Percentiles rank a stretch among this genome's conserved stretches.
Conservation (phyloP, 2,888 invertebrate genomes). For the Leucoma salicis region DNA sequence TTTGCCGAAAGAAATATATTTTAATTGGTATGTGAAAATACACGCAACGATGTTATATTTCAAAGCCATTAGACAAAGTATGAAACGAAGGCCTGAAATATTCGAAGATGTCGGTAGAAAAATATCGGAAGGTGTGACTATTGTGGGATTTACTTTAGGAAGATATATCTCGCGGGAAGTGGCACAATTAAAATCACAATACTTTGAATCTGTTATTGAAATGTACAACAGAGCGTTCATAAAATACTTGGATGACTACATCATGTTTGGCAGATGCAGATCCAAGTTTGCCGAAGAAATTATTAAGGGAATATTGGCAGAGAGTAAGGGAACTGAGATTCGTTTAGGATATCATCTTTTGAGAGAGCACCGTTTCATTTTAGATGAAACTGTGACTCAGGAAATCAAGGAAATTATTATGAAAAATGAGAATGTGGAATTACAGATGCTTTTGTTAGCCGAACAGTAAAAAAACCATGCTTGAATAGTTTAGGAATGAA, state of each 20-base stretch:
- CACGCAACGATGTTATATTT: conserved; percentile 55
- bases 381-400: not conserved
- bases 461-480: too few species aligned
- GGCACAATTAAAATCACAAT: conserved; percentile 35
- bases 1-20: conserved; percentile 45
- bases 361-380: not conserved
- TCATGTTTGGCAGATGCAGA: conserved; percentile 6
- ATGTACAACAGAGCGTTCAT: conserved; percentile 37
- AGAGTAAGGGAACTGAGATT: conserved; percentile 11
- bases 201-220: conserved; percentile 47
- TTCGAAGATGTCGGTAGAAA: conserved; percentile 35
- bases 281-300: conserved; percentile 8
- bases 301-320: conserved; percentile 16
- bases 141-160: conserved; percentile 49
- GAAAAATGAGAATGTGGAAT: conserved; percentile 3
- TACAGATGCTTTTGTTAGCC: conserved; percentile 4
- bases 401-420: conserved; percentile 1
- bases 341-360: conserved; percentile 21
- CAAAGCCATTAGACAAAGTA: conserved; percentile 45
- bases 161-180: conserved; percentile 46
- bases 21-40: conserved; percentile 39
- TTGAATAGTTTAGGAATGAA: too few species aligned
- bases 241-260: conserved; percentile 25
- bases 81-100: conserved; percentile 38
- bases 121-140: conserved; percentile 35